Evolutionary conservation across 2,797 vertebrate species (phyloP).

Genomic region (Monodelphis domestica): DNA sequence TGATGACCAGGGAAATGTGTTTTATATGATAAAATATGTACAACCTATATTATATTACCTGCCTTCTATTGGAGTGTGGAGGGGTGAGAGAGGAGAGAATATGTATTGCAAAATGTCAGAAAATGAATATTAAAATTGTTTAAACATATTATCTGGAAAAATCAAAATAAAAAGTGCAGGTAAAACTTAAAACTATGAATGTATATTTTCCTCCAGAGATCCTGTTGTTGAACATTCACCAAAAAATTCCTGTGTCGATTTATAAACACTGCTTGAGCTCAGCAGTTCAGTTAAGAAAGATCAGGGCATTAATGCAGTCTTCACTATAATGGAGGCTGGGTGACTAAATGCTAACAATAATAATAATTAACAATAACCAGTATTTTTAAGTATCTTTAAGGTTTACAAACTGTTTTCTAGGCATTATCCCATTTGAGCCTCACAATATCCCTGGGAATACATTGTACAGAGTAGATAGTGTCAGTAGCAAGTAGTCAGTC

Average conservation of each 20-base stretch:
- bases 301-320: too few species aligned
- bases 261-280: not conserved
- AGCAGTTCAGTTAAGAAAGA: not conserved
- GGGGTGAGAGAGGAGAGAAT: too few species aligned
- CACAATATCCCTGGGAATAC: not conserved
- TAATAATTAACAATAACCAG: not conserved
- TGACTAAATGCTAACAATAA: not conserved
- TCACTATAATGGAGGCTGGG: not conserved
- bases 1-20: too few species aligned
- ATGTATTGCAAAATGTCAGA: too few species aligned
- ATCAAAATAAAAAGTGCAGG: too few species aligned
- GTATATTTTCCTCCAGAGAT: not conserved
- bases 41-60: too few species aligned
- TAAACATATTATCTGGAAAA: too few species aligned
- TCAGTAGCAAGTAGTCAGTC: not conserved
- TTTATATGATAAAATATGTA: too few species aligned
- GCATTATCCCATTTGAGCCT: not conserved
- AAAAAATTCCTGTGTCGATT: not conserved
- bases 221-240: not conserved
- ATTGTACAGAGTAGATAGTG: not conserved
- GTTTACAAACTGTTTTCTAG: not conserved
- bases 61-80: too few species aligned
- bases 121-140: too few species aligned
- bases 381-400: not conserved
- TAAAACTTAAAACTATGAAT: too few species aligned